Conservation (phyloP, 2,113 vertebrate species). For the Microcebus ravelobensis region DNA sequence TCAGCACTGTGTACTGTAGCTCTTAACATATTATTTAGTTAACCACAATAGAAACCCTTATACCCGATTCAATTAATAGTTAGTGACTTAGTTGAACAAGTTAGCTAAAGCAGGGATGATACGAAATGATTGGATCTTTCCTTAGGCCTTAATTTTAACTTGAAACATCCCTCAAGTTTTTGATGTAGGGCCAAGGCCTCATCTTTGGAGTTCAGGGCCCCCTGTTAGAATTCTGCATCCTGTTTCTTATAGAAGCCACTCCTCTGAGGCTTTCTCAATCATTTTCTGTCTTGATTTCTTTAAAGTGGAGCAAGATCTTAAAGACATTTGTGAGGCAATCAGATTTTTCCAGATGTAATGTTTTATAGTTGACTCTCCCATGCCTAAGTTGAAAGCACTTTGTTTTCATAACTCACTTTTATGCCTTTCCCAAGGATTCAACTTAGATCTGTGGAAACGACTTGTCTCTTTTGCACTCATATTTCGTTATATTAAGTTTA, state of each 20-base stretch:
- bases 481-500: not conserved
- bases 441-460: not conserved
- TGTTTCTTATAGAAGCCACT: not conserved
- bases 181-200: not conserved
- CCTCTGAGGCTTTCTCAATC: not conserved
- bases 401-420: not conserved
- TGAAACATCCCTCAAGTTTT: slow-evolving; percentile 35
- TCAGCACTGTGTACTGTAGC: not conserved
- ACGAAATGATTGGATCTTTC: not conserved
- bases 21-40: not conserved
- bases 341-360: not conserved
- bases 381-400: not conserved
- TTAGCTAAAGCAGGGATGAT: slow-evolving; percentile 21
- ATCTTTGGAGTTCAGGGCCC: not conserved
- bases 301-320: slow-evolving; percentile 42
- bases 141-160: slow-evolving; percentile 50
- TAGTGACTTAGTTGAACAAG: slow-evolving; percentile 45
- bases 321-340: not conserved
- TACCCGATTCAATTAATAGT: not conserved
- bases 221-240: not conserved
- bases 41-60: not conserved
- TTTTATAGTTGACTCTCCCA: not conserved
- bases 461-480: not conserved
- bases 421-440: not conserved
- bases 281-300: slow-evolving; percentile 28